These are phyloP conservation scores for Tridacna crocea DNA, from an alignment of 2,888 invertebrate species.

Conservation along the genomic window DNA sequence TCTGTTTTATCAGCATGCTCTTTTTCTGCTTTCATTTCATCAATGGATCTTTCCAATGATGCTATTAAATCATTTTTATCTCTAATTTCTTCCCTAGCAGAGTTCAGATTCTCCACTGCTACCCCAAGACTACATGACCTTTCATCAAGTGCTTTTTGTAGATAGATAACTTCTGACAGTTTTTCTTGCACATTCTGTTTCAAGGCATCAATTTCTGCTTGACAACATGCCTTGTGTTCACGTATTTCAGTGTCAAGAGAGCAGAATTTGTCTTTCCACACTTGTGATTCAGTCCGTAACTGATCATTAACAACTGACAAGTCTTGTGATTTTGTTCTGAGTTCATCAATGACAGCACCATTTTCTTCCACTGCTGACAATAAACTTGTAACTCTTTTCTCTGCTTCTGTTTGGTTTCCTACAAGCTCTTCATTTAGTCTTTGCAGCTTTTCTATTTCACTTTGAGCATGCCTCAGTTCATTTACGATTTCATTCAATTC, in stretches of 20 bases:
- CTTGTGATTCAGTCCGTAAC: slow-evolving; percentile 1
- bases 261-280: slow-evolving; percentile 29
- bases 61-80: neutral
- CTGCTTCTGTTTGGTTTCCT: neutral
- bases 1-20: slow-evolving; percentile 23
- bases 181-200: slow-evolving; percentile 35
- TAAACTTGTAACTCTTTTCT: slow-evolving; percentile 12
- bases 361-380: slow-evolving; percentile 13
- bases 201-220: slow-evolving; percentile 24
- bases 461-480: slow-evolving; percentile 4
- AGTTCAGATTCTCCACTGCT: neutral
- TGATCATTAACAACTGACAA: neutral
- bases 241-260: slow-evolving; percentile 13
- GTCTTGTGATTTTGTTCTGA: neutral
- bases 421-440: slow-evolving; percentile 1
- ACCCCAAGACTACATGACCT: neutral
- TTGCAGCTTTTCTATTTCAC: slow-evolving; percentile 9
- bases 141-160: neutral
- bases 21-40: slow-evolving; percentile 26
- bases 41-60: slow-evolving; percentile 10
- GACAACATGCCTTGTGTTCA: neutral
- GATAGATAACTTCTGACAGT: neutral
- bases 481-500: neutral
- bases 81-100: neutral
- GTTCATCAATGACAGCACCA: neutral